These are phyloP conservation scores for Herpetotheres cachinnans DNA, from an alignment of 2,113 vertebrate species.

Conservation along the genomic window DNA sequence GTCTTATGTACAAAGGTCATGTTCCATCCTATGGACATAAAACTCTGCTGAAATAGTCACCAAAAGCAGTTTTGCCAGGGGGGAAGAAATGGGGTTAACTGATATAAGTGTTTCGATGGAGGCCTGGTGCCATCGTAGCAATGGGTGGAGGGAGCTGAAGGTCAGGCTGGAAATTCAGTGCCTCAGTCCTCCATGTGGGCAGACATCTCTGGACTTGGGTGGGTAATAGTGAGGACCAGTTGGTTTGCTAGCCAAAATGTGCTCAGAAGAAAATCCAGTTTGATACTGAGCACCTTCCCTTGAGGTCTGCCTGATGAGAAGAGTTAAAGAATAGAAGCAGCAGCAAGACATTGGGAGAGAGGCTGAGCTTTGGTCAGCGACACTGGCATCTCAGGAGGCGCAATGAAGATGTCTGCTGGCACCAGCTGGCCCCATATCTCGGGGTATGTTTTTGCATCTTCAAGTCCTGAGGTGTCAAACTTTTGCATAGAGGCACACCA, in stretches of 20 bases:
- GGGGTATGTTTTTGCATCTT: not conserved
- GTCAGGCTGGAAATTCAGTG: not conserved
- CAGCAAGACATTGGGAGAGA: not conserved
- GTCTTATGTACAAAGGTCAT: not conserved
- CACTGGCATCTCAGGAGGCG: not conserved
- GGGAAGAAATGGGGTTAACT: not conserved
- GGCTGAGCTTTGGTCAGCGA: not conserved
- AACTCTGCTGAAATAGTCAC: not conserved
- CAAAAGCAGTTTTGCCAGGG: not conserved
- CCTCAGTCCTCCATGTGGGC: not conserved
- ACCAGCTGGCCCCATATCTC: not conserved
- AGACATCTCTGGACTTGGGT: not conserved
- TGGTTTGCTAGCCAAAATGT: not conserved
- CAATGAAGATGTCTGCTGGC: not conserved
- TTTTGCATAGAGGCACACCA: not conserved
- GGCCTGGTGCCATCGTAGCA: not conserved
- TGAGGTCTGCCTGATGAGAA: not conserved
- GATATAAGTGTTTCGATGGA: not conserved
- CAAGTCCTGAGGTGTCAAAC: not conserved
- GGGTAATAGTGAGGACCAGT: not conserved
- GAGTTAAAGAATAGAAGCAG: not conserved
- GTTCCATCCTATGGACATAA: not conserved
- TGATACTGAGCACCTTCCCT: not conserved
- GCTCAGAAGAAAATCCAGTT: not conserved
- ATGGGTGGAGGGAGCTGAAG: not conserved